Conservation (phyloP, 1,140 invertebrate species). For the Dryas iulia region DNA sequence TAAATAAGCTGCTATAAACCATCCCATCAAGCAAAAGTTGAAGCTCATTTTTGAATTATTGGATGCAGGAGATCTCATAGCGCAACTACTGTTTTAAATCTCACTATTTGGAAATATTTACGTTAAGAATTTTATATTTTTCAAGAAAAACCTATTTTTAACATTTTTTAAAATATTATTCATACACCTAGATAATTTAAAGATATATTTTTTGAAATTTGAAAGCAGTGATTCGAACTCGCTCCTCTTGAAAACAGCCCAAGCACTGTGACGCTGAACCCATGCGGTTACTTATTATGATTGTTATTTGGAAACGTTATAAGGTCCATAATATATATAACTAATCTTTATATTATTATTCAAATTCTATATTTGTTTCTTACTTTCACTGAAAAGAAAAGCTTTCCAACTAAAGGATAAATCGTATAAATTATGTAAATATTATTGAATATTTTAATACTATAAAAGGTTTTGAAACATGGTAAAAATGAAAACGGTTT, state of each 20-base stretch:
- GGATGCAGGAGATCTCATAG: constrained; percentile 55
- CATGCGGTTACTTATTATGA: too few relatives aligned
- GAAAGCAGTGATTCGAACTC: too few relatives aligned
- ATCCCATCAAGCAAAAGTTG: constrained; percentile 55
- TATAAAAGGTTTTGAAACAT: not conserved
- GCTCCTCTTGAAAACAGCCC: too few relatives aligned
- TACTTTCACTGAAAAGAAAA: not conserved
- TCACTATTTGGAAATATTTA: not conserved
- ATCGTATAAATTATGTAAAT: constrained; percentile 1
- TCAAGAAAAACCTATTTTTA: too few relatives aligned
- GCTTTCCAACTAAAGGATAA: not conserved
- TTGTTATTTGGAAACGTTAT: too few relatives aligned
- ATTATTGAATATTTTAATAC: constrained; percentile 2
- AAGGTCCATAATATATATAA: constrained; percentile 7
- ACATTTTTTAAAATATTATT: too few relatives aligned
- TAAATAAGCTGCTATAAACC: constrained; percentile 64
- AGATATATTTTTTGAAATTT: too few relatives aligned
- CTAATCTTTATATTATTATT: constrained; percentile 43
- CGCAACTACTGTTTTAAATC: constrained; percentile 69
- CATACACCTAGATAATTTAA: too few relatives aligned
- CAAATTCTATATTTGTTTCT: not conserved
- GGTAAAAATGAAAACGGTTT: not conserved
- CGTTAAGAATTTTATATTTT: too few relatives aligned
- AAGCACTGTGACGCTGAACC: too few relatives aligned
- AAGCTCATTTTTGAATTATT: constrained; percentile 73